Percentiles rank a stretch among this genome's conserved stretches.
Evolutionary conservation across 2,888 invertebrate genomes (phyloP).

Genomic region (Scelioninae gen. 1): DNA sequence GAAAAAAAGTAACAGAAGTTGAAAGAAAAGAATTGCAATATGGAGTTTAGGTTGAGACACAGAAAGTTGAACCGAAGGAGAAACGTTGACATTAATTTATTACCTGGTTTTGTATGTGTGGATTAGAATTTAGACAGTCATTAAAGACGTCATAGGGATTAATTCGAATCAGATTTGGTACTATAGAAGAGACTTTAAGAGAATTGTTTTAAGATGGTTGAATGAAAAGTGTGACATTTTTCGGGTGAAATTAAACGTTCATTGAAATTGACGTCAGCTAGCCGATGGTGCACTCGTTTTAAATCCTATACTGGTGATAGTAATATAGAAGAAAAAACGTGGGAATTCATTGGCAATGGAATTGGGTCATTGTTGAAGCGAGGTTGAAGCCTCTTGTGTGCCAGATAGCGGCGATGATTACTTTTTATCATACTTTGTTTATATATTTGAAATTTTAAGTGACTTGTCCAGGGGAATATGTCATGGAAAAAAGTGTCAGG

Average conservation of each 20-base stretch:
- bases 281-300: constrained; percentile 27
- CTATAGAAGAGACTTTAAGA: no score
- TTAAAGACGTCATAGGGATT: constrained; percentile 47
- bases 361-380: constrained; percentile 80
- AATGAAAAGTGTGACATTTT: constrained; percentile 20
- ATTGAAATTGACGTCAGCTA: not conserved
- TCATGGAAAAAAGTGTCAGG: constrained; percentile 56
- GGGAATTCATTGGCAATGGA: constrained; percentile 77
- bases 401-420: constrained; percentile 66
- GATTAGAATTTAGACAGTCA: constrained; percentile 51
- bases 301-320: no score
- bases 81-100: no score
- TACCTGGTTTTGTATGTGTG: constrained; percentile 1
- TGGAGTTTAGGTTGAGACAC: no score
- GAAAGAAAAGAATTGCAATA: no score
- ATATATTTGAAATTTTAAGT: constrained; percentile 52
- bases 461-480: constrained; percentile 51
- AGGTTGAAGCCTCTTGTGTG: constrained; percentile 66
- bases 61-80: not conserved
- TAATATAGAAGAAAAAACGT: constrained; percentile 64
- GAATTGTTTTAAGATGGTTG: no score
- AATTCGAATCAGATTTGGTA: constrained; percentile 1
- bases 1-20: no score
- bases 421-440: constrained; percentile 62
- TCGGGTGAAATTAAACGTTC: constrained; percentile 1